Base-by-base conservation (phyloP, 2,797 vertebrate genomes). In the Tadarida brasiliensis region DNA sequence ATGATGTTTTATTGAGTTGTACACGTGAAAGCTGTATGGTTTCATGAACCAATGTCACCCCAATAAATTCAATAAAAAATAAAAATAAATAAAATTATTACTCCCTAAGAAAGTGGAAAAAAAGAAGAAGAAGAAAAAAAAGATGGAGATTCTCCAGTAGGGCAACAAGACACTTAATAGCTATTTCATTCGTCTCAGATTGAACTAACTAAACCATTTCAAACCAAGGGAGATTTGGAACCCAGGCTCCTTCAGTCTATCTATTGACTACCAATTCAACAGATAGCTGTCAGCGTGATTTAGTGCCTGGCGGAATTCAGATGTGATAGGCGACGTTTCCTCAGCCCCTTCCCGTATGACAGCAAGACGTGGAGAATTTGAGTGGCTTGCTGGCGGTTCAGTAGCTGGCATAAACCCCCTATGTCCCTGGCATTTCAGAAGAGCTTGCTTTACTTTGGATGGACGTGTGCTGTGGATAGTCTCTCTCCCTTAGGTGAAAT, bases 231-330 rank as follows among this genome's bases (percentile, higher is more conserved):
- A 85, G 30, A 65, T 16, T 67, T 49, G 35, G 63, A 15, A 12
- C 24, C 10, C 16, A 30, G 28, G 10, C 10, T 76, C 11, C 22
- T 87, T 87, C 12, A 47, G 2, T 94, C 68, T 35, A 1, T 71
- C 47, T 28, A 0, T 49, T 47, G 10, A 51, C 7, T 86, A 59
- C 71, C 57, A 80, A 30, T 56, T 83, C 73, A 56, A 78, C 63
- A 96, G 33, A 78, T 68, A 92, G 56, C 77, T 85, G 67, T 87
- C 78, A 73, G 16, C 35, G 94, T 97, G 28, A 86, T 78, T 86
- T 91, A 88, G 39, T 87, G 54, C 35, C 77, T 91, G 24, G 20
- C 67, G 84, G 39, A 86, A 86, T 94, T 94, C 70, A 95, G 20
- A 91, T 96, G 20, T 28, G 74, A 57, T 91, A 11, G 9, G 17